Percentiles rank a stretch among this genome's conserved stretches.
phyloP scores from a whole-genome alignment of 2,113 vertebrate species.

The Gobius niger region DNA sequence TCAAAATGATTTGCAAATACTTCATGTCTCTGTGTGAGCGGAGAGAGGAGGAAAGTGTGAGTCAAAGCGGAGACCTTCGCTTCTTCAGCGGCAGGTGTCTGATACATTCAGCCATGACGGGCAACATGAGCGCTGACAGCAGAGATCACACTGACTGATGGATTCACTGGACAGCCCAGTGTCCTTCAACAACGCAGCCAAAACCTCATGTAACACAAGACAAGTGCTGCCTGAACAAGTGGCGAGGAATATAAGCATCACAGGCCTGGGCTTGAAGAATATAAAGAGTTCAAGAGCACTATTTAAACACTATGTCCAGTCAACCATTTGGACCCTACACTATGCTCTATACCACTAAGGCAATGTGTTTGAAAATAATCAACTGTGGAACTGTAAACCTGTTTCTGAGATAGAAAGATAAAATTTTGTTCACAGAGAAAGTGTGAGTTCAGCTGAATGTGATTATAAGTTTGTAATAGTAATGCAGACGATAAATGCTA shows the following conservation, averaged over 20 bases:
- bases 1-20: constrained; percentile 5
- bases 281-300: not conserved
- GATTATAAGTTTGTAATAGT: too few relatives aligned
- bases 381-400: too few relatives aligned
- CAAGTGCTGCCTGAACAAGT: constrained; percentile 2
- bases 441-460: too few relatives aligned
- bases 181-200: not conserved
- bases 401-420: not conserved
- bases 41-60: constrained; percentile 18
- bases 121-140: constrained; percentile 1
- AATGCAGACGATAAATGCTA: not conserved
- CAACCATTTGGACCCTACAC: not conserved
- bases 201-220: constrained; percentile 8
- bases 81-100: constrained; percentile 10
- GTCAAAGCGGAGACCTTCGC: constrained; percentile 12
- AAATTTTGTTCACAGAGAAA: too few relatives aligned
- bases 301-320: not conserved
- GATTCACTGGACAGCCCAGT: not conserved
- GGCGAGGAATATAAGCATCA: not conserved
- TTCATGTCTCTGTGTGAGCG: constrained; percentile 1
- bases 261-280: constrained; percentile 3
- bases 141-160: constrained; percentile 21
- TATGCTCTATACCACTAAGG: not conserved
- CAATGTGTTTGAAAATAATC: not conserved
- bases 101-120: constrained; percentile 11